Evolutionary conservation across 2,888 invertebrate species (phyloP), one percentile per base, ranked within the genome.

Genomic region (Drepanosiphum platanoidis): DNA sequence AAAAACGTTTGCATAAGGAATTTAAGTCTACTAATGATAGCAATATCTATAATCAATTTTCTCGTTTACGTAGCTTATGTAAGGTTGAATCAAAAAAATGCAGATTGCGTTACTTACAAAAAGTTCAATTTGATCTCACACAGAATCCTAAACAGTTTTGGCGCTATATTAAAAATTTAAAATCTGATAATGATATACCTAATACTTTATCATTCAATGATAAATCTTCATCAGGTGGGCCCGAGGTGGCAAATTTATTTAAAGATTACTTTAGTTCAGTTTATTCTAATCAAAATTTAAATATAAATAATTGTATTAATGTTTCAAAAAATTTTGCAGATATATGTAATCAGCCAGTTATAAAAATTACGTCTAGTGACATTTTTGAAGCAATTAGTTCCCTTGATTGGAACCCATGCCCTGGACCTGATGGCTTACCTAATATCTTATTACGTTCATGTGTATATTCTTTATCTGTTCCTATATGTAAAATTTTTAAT

Each of bases 1-100:
- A 80, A 79, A 79, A 77, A 64, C 34, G 77, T 15, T 61, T 77
- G n/a, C 77, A 77, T 77, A 58, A 77, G 22, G 77, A 77, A n/a
- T 77, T 58, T 32, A 77, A 77, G 27, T 27, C 46, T 64, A 64
- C 64, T 30, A 34, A 34, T 9, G 61, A 64, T 78, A 0, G 34
- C 18, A 13, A 27, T 36, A 70, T 18, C 3, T 70, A 70, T 22
- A 70, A 70, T 70, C 3, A 15, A 36, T 70, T 70, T 36, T 78
- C 61, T 18, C 27, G 61, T 34, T 39, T 66, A 64, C 66, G 61
- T 78, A 39, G 64, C 9, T 18, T 78, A 34, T 78, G 64, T 27
- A 78, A 78, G n/a, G 8, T 32, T 2, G 70, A 70, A 70, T 36
- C 34, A n/a, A 70, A 70, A 70, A 36, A 22, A 36, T 70, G 70